phyloP scores from a whole-genome alignment of 2,888 invertebrate species.

The Parapristionchus giblindavisi region DNA sequence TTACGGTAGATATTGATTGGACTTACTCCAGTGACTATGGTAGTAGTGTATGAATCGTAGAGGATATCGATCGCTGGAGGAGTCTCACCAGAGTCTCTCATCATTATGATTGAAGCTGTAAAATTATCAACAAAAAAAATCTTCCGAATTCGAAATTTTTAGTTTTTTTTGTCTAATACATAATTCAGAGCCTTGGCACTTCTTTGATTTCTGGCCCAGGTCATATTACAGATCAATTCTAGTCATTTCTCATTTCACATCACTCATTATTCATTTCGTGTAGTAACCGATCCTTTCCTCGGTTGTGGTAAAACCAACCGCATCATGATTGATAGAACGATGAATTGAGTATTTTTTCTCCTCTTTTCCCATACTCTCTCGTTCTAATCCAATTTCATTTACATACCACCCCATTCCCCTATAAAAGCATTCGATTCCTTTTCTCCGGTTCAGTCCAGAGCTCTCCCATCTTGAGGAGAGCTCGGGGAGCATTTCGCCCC shows the following conservation, averaged over 20 bases:
- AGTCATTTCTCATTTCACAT: too few species aligned
- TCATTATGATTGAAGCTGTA: slow-evolving; percentile 15
- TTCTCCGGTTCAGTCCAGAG: too few species aligned
- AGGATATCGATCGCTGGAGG: slow-evolving; percentile 8
- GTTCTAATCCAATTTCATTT: too few species aligned
- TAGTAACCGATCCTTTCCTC: background rate
- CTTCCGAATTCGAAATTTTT: background rate
- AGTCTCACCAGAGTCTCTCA: background rate
- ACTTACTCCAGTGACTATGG: slow-evolving; percentile 21
- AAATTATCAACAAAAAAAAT: background rate
- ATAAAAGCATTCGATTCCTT: too few species aligned
- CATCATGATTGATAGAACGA: too few species aligned
- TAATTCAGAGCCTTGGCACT: background rate
- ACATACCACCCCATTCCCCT: too few species aligned
- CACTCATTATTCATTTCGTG: background rate
- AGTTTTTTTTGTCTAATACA: background rate
- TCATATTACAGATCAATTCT: too few species aligned
- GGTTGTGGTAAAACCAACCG: too few species aligned
- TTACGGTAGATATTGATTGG: background rate
- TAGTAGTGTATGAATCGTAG: slow-evolving; percentile 29
- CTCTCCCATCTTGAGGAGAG: too few species aligned
- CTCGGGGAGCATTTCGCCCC: too few species aligned
- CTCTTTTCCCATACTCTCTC: too few species aligned
- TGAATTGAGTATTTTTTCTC: too few species aligned
- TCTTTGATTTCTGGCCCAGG: background rate